These are phyloP conservation scores for Limnephilus rhombicus DNA, from an alignment of 2,888 invertebrate genomes.

Conservation along the genomic window DNA sequence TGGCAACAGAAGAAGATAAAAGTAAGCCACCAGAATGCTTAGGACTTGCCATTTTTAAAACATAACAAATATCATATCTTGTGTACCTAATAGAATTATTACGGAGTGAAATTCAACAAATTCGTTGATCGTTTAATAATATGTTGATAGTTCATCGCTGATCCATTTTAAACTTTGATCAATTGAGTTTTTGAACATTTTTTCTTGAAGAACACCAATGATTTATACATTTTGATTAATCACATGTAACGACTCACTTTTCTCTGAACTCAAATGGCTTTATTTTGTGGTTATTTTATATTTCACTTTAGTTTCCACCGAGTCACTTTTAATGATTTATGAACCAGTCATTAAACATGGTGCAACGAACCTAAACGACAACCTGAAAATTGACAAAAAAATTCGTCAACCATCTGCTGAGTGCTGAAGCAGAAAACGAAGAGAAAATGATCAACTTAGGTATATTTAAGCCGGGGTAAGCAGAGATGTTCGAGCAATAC, in stretches of 20 bases:
- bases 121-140: background rate
- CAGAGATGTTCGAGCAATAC: background rate
- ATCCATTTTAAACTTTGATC: background rate
- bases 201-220: slow-evolving; percentile 38
- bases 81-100: background rate
- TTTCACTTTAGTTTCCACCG: background rate
- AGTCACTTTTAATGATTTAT: background rate
- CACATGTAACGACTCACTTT: background rate
- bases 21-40: slow-evolving; percentile 75
- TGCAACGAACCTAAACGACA: background rate
- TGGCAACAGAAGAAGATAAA: slow-evolving; percentile 72
- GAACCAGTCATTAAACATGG: background rate
- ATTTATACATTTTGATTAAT: slow-evolving; percentile 33
- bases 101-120: background rate
- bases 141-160: background rate
- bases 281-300: background rate
- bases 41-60: slow-evolving; percentile 75
- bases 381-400: background rate
- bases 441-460: background rate
- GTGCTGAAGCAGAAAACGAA: background rate
- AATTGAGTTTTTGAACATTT: slow-evolving; percentile 12
- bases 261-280: background rate
- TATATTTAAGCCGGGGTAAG: background rate
- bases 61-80: background rate
- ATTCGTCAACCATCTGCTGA: background rate